A percentile compares a stretch with the other conserved stretches of the same genome.
phyloP scores from a whole-genome alignment of 2,113 vertebrate genomes.

The Cottus gobio region DNA sequence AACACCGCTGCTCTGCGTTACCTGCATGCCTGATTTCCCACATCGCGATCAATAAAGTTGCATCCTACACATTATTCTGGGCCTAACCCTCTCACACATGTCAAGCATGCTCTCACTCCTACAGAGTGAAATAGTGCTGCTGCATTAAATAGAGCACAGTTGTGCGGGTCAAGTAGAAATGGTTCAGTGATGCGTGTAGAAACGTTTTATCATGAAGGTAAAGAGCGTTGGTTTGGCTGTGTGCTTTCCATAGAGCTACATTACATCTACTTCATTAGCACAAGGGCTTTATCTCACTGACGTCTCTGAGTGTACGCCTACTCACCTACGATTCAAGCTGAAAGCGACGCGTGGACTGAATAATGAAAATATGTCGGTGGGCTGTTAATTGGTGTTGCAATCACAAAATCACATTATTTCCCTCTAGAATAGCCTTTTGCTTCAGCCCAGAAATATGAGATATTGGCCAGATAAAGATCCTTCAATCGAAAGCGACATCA shows the following conservation, averaged over 20 bases:
- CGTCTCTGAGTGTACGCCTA: constrained; percentile 19
- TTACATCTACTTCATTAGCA: not conserved
- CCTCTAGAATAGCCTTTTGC: not conserved
- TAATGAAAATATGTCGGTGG: constrained; percentile 24
- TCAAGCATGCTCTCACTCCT: constrained; percentile 6
- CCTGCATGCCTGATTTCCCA: constrained; percentile 30
- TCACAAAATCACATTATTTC: constrained; percentile 17
- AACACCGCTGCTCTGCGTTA: not conserved
- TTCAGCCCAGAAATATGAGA: not conserved
- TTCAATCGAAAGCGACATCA: not conserved
- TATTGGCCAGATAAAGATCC: not conserved
- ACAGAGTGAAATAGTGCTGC: not conserved
- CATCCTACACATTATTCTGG: not conserved
- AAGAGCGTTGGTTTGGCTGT: not conserved
- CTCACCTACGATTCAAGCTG: constrained; percentile 25
- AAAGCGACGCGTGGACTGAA: constrained; percentile 26
- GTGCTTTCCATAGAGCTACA: not conserved
- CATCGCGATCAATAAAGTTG: constrained; percentile 9
- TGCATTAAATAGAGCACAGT: constrained; percentile 7
- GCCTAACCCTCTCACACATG: constrained; percentile 6
- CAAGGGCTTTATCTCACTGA: constrained; percentile 12
- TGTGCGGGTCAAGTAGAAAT: constrained; percentile 22
- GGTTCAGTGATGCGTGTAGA: not conserved
- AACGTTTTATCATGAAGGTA: not conserved
- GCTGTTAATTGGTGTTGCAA: constrained; percentile 25